Evolutionary conservation across 1,140 invertebrate genomes (phyloP).

Genomic region (Pachypeltis micranthus): DNA sequence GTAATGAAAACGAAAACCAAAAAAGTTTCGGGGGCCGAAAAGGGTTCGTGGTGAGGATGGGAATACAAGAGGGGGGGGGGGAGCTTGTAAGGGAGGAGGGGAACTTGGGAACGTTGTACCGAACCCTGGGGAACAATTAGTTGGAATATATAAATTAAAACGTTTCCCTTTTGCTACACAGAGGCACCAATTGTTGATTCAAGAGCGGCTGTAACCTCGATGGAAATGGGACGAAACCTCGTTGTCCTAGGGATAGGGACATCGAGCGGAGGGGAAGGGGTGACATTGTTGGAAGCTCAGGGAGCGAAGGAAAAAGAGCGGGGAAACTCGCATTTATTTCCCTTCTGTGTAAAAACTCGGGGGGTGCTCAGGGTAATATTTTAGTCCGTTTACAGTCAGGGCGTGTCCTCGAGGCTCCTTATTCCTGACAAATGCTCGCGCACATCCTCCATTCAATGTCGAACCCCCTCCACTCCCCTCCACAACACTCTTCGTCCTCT

Average conservation of each 20-base stretch:
- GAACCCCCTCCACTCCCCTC: neutral
- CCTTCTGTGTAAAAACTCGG: slow-evolving; percentile 14
- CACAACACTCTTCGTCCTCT: neutral
- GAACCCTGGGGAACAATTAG: slow-evolving; percentile 10
- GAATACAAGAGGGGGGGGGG: too few species aligned
- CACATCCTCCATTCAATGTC: too few species aligned
- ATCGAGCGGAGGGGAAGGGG: neutral
- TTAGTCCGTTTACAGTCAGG: slow-evolving; percentile 13
- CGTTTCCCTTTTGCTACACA: neutral
- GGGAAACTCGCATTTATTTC: slow-evolving; percentile 9
- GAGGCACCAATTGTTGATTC: slow-evolving; percentile 12
- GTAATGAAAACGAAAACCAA: too few species aligned
- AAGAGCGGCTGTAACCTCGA: neutral
- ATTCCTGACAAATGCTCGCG: slow-evolving; percentile 13
- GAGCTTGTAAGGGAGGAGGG: too few species aligned
- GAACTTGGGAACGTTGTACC: too few species aligned
- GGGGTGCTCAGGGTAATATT: slow-evolving; percentile 6
- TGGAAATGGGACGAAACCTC: neutral
- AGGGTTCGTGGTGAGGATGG: too few species aligned
- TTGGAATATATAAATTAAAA: slow-evolving; percentile 17
- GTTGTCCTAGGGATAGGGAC: neutral
- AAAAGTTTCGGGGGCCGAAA: too few species aligned
- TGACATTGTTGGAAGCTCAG: neutral
- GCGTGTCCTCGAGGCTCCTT: slow-evolving; percentile 13
- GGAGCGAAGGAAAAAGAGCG: neutral